A percentile compares a stretch with the other conserved stretches of the same genome.
These are phyloP conservation scores for Drosophila nigricruria DNA, from an alignment of 2,888 invertebrate genomes.

Conservation along the genomic window DNA sequence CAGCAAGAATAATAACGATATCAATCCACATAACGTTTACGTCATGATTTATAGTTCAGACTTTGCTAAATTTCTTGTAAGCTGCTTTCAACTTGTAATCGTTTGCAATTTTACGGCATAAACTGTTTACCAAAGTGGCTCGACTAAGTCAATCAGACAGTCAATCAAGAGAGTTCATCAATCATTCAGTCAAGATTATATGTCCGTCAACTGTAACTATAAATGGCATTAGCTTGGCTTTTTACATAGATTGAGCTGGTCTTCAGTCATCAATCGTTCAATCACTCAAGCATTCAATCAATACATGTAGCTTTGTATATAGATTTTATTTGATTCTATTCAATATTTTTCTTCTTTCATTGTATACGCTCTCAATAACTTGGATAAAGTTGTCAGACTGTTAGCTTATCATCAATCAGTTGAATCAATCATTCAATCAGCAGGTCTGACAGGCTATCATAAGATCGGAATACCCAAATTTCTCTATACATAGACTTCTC, in stretches of 20 bases:
- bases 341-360: neutral
- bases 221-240: neutral
- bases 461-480: too few species aligned
- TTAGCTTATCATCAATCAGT: neutral
- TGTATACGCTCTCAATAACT: neutral
- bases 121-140: neutral
- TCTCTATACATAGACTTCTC: too few species aligned
- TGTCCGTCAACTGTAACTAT: too few species aligned
- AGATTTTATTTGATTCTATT: neutral
- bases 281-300: neutral
- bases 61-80: neutral
- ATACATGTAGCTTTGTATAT: neutral
- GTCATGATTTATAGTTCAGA: slow-evolving; percentile 4
- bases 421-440: too few species aligned
- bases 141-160: neutral
- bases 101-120: neutral
- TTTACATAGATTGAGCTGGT: neutral
- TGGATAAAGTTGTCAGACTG: too few species aligned
- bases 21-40: slow-evolving; percentile 17
- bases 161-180: neutral
- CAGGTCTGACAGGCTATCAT: too few species aligned
- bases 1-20: slow-evolving; percentile 26
- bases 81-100: neutral
- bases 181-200: neutral
- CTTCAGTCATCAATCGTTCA: neutral